Base-by-base conservation (phyloP, 1,140 invertebrate species). In the Leptinotarsa undecemlineata region DNA sequence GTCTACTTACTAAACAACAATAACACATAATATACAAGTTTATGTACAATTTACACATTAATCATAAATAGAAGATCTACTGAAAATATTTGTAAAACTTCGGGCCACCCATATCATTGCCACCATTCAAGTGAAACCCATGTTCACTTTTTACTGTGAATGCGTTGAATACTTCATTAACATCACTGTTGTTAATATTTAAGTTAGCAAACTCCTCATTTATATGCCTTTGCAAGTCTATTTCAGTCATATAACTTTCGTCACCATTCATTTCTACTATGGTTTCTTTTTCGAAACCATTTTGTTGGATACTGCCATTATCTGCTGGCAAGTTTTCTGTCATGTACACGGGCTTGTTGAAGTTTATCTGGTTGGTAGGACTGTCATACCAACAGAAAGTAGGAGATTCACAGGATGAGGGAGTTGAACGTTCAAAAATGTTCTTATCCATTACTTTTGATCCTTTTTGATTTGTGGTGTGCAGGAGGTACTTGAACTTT, bases 401-500 rank as follows among this genome's bases (percentile, higher is more conserved):
- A 1, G 81, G 80, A 15, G 80, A 80, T 61, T 80, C 78, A 47
- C 76, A 79, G 13, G 80, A 79, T 21, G 80, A 76, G 1, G 81
- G 79, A 3, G 79, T 79, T 42, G 71, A 73, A 47, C 76, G 68
- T 42, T 77, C 78, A 17, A 79, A 77, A 11, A 76, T 68, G 21
- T 76, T 76, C 19, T 68, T 74, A 73, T 78, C 75, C 42, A 74
- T 70, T 15, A 73, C 74, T 60, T 76, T 76, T 5, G 71, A 71
- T 2, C 75, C 75, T 68, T 82, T 81, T 66, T 80, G 78, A 61
- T 80, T 80, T 19, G 77, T 82, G 26, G 82, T 79, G 61, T 82
- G 77, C 14, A 83, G 78, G n/a, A 85, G 76, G 69, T 84, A 77
- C 68, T 85, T 83, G 74, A 86, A 86, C 72, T 85, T 85, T 69